These are phyloP conservation scores for Glaucopsyche alexis DNA, from an alignment of 2,888 invertebrate genomes.

Conservation along the genomic window DNA sequence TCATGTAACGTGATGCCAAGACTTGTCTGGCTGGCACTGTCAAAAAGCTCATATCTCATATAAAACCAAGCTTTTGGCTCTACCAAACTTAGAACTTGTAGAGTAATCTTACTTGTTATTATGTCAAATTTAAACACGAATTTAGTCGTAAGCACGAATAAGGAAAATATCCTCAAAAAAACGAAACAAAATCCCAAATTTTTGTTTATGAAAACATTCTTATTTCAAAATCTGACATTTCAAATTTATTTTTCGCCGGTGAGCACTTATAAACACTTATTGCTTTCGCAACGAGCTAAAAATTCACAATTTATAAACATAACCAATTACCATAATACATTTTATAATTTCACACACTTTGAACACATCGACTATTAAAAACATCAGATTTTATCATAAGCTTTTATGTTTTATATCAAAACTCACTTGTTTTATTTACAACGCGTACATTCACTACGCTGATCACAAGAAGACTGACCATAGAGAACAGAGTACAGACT, in stretches of 20 bases:
- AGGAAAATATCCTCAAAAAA: neutral
- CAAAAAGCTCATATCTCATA: too few species aligned
- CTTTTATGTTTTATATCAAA: neutral
- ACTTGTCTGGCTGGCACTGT: too few species aligned
- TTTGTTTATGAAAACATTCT: neutral
- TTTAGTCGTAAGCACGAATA: neutral
- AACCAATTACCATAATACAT: neutral
- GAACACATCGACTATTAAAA: neutral
- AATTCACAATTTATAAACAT: neutral
- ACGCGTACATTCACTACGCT: neutral
- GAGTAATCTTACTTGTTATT: too few species aligned
- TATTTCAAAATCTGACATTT: neutral
- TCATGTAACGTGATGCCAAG: too few species aligned
- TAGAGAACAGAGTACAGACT: neutral
- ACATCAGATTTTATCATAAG: neutral
- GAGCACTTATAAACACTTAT: neutral
- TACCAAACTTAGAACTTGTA: too few species aligned
- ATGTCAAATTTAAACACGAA: too few species aligned
- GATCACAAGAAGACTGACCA: neutral
- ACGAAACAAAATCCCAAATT: neutral
- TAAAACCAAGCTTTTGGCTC: too few species aligned
- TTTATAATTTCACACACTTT: neutral
- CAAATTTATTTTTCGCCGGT: neutral
- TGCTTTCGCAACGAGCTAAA: neutral
- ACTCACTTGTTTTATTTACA: conserved; percentile 13